Percentiles rank a stretch among this genome's conserved stretches.
Evolutionary conservation across 2,888 invertebrate species (phyloP).

Genomic region (Lasioglossum marginatum): DNA sequence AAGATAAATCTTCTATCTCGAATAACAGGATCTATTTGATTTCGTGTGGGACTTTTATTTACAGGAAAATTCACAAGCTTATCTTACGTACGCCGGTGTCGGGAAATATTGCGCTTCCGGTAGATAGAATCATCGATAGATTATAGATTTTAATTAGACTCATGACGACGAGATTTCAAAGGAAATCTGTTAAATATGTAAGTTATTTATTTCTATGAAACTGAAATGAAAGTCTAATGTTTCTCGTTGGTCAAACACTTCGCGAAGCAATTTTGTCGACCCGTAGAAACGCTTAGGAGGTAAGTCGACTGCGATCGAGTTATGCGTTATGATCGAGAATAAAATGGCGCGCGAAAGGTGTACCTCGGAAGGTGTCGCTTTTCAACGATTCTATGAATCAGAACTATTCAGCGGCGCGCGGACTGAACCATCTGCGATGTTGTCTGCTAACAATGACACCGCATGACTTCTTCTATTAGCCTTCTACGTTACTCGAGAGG

Average conservation of each 20-base stretch:
- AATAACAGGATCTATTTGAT: neutral
- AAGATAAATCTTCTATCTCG: neutral
- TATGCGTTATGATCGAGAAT: neutral
- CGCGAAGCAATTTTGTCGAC: neutral
- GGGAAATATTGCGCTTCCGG: too few species aligned
- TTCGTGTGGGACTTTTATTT: neutral
- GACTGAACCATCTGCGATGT: slow-evolving; percentile 68
- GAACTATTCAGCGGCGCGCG: slow-evolving; percentile 39
- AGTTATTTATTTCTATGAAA: too few species aligned
- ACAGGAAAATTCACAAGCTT: neutral
- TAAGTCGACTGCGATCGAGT: neutral
- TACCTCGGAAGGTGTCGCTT: neutral
- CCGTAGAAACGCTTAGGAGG: neutral
- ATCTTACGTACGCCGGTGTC: too few species aligned
- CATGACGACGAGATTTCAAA: neutral
- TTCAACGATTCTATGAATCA: slow-evolving; percentile 43
- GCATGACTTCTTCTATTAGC: slow-evolving; percentile 80
- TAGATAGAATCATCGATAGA: too few species aligned
- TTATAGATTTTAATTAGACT: too few species aligned
- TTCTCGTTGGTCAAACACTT: neutral
- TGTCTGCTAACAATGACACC: slow-evolving; percentile 68
- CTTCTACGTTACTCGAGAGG: slow-evolving; percentile 76
- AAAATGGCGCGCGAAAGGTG: neutral
- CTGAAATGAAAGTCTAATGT: neutral
- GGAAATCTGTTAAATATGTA: neutral